Percentiles rank a stretch among this genome's conserved stretches.
phyloP scores from a whole-genome alignment of 1,140 invertebrate species.

The Drosophila eugracilis region DNA sequence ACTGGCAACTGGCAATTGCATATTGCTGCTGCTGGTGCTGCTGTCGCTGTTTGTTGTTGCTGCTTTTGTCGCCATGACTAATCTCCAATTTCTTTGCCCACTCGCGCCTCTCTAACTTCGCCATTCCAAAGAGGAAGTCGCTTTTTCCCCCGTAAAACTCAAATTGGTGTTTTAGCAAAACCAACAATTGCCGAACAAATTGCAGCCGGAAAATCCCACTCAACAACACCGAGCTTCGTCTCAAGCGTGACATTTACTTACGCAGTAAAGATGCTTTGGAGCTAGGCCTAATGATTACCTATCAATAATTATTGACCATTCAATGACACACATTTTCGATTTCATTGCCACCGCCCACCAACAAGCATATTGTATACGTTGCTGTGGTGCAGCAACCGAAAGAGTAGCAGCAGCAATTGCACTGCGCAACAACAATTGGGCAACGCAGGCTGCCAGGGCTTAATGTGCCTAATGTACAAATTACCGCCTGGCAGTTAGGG shows the following conservation, averaged over 20 bases:
- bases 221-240: conserved; percentile 46
- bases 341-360: conserved; percentile 34
- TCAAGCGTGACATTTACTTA: conserved; percentile 63
- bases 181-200: conserved; percentile 73
- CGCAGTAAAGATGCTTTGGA: conserved; percentile 9
- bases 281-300: conserved; percentile 3
- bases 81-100: conserved; percentile 21
- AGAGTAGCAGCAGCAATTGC: conserved; percentile 31
- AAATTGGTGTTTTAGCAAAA: conserved; percentile 69
- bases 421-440: conserved; percentile 64
- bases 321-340: conserved; percentile 48
- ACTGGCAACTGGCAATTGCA: conserved; percentile 35
- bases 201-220: conserved; percentile 71
- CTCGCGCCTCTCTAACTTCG: conserved; percentile 3
- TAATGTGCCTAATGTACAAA: conserved; percentile 81
- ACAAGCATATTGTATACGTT: not conserved
- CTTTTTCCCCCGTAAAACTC: conserved; percentile 35
- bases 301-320: conserved; percentile 28
- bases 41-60: no score
- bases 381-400: conserved; percentile 13
- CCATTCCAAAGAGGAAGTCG: conserved; percentile 43
- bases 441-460: conserved; percentile 43
- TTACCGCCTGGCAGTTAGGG: conserved; percentile 60
- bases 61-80: conserved; percentile 37
- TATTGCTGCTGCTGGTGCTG: conserved; percentile 22